Conservation (phyloP, 2,113 vertebrate species). For the Hyperopisus bebe region DNA sequence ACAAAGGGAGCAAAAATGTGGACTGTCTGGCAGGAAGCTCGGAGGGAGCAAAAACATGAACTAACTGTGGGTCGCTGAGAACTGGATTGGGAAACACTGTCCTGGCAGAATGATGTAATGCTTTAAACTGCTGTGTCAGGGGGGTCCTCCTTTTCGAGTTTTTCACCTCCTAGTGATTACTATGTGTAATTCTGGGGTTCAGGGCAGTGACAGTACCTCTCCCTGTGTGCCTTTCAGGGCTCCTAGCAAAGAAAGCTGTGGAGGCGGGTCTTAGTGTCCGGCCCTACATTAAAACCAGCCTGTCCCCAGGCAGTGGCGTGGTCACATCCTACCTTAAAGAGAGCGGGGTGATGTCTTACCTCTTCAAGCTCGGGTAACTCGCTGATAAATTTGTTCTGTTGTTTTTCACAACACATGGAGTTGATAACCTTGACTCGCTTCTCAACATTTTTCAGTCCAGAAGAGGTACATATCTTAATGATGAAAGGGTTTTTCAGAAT, state of each 20-base stretch:
- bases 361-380: conserved; percentile 71
- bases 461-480: not conserved
- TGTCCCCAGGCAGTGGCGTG: conserved; percentile 95
- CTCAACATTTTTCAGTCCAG: not conserved
- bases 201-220: not conserved
- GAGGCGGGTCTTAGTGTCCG: conserved; percentile 79
- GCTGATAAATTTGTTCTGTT: not conserved
- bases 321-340: conserved; percentile 92
- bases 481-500: not conserved
- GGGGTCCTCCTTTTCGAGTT: not conserved
- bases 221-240: conserved; percentile 57
- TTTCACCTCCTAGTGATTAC: not conserved
- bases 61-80: not conserved
- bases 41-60: not conserved
- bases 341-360: conserved; percentile 88
- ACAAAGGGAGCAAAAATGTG: not conserved
- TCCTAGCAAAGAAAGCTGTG: conserved; percentile 89
- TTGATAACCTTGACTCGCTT: not conserved
- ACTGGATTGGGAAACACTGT: not conserved
- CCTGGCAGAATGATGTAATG: not conserved
- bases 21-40: not conserved
- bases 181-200: not conserved
- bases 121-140: not conserved
- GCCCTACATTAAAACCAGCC: conserved; percentile 93
- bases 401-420: not conserved